Conservation (phyloP, 2,113 vertebrate genomes). For the Chamaea fasciata region DNA sequence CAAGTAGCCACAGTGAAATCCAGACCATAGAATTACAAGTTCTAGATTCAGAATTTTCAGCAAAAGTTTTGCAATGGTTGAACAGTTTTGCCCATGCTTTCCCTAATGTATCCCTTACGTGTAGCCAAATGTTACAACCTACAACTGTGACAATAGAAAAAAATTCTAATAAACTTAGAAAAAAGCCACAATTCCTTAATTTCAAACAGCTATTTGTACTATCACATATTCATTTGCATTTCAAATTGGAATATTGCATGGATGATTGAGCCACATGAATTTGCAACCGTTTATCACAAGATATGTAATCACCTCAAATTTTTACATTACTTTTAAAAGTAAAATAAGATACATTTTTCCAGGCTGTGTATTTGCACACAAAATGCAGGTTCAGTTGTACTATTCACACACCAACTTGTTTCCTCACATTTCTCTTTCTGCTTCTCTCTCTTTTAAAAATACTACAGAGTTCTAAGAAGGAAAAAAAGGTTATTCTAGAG, state of each 20-base stretch:
- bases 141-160: not conserved
- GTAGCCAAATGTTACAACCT: not conserved
- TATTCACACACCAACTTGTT: not conserved
- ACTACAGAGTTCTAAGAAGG: not conserved
- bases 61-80: not conserved
- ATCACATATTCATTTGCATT: not conserved
- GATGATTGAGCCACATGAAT: not conserved
- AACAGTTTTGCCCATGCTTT: not conserved
- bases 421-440: not conserved
- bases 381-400: not conserved
- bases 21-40: not conserved
- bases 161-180: not conserved
- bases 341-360: not conserved
- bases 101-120: fast-evolving
- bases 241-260: not conserved
- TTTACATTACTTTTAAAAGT: not conserved
- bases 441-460: not conserved
- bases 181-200: not conserved
- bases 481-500: not conserved
- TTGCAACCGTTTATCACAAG: not conserved
- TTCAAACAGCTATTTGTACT: not conserved
- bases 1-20: not conserved
- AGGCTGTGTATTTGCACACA: not conserved
- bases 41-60: not conserved
- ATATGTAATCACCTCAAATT: not conserved